Evolutionary conservation across 2,113 vertebrate genomes (phyloP).

Genomic region (Seriola quinqueradiata): DNA sequence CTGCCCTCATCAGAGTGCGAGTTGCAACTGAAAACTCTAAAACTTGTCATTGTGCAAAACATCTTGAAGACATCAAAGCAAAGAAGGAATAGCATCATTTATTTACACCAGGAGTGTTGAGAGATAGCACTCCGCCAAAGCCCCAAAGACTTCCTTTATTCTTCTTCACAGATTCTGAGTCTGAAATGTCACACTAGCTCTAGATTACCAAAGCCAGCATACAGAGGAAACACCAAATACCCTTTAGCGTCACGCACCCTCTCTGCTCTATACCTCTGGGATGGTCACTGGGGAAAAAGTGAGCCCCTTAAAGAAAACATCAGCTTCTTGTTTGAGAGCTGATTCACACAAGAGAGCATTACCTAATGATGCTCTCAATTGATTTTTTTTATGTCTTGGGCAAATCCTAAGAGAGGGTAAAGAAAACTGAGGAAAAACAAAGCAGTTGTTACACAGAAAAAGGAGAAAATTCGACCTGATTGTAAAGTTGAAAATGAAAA

Average conservation of each 20-base stretch:
- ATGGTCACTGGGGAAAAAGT: background rate
- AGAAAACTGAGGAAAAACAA: conserved; percentile 1
- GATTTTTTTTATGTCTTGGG: conserved; percentile 3
- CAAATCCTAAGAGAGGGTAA: background rate
- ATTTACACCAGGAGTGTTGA: conserved; percentile 32
- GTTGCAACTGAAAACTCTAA: background rate
- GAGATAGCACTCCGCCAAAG: background rate
- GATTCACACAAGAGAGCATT: background rate
- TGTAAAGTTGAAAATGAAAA: conserved; percentile 31
- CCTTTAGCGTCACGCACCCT: conserved; percentile 10
- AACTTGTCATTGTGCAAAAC: conserved; percentile 14
- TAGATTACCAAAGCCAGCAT: conserved; percentile 18
- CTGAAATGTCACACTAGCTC: conserved; percentile 43
- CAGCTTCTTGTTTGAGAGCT: background rate
- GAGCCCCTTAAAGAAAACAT: background rate
- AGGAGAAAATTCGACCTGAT: background rate
- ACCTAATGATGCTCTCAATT: background rate
- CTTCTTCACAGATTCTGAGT: conserved; percentile 13
- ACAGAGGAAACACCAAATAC: conserved; percentile 16
- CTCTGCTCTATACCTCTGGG: background rate
- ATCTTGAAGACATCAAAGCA: conserved; percentile 27
- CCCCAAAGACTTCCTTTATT: conserved; percentile 27
- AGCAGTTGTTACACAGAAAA: conserved; percentile 7
- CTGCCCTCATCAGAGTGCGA: background rate
- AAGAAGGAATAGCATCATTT: conserved; percentile 1